Conservation (phyloP, 2,888 invertebrate species). For the Sussaba pulchella region DNA sequence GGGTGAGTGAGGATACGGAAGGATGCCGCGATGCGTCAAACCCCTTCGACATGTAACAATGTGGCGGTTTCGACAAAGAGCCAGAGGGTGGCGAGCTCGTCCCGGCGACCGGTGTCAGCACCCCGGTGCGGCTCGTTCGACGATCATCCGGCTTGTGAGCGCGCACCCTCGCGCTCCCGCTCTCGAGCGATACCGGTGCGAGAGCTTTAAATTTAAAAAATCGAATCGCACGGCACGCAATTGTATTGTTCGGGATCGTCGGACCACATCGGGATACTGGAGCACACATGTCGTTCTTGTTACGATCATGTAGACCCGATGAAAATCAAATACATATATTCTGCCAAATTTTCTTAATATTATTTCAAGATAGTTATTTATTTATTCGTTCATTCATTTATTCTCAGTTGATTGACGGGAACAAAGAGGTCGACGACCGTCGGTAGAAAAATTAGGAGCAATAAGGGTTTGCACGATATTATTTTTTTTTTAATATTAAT, state of each 20-base stretch:
- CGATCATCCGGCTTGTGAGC: slow-evolving; percentile 29
- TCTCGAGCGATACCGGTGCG: slow-evolving; percentile 2
- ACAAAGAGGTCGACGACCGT: no score
- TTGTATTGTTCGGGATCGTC: slow-evolving; percentile 79
- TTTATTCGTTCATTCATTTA: no score
- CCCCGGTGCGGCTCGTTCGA: slow-evolving; percentile 28
- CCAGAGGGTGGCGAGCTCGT: slow-evolving; percentile 71
- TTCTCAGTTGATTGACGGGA: no score
- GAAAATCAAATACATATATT: background rate
- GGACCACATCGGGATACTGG: slow-evolving; percentile 72
- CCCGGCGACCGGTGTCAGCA: slow-evolving; percentile 67
- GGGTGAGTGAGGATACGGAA: slow-evolving; percentile 46
- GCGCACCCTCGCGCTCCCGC: slow-evolving; percentile 39
- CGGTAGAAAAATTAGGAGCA: no score
- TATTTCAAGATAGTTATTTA: no score
- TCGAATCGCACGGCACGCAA: slow-evolving; percentile 75
- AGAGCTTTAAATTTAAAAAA: slow-evolving; percentile 82
- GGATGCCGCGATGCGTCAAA: slow-evolving; percentile 70
- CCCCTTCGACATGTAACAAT: slow-evolving; percentile 78
- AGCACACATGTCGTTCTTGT: slow-evolving; percentile 46
- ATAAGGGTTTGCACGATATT: no score
- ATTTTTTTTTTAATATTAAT: background rate
- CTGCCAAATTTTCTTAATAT: background rate
- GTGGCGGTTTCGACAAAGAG: slow-evolving; percentile 74
- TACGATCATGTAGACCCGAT: slow-evolving; percentile 10